phyloP scores from a whole-genome alignment of 2,888 invertebrate genomes.

The Thalpophila matura region DNA sequence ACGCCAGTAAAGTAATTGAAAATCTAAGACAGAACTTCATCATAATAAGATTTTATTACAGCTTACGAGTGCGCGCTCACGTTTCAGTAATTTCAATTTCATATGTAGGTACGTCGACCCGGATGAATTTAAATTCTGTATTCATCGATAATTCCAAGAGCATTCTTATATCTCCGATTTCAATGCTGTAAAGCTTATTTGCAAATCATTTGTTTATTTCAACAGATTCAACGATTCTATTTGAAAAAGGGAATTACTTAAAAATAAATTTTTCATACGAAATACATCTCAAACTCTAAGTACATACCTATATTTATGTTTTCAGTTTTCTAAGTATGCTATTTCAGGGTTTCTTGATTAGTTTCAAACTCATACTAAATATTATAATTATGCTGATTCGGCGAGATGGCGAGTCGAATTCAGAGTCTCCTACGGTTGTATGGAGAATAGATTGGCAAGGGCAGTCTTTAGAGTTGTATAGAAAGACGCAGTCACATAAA shows the following conservation, averaged over 20 bases:
- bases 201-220: slow-evolving; percentile 32
- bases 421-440: no score
- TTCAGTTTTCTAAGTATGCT: no score
- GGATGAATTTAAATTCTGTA: slow-evolving; percentile 47
- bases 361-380: no score
- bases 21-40: slow-evolving; percentile 17
- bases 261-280: no score
- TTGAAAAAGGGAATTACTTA: background rate
- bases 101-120: slow-evolving; percentile 44
- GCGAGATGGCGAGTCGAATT: no score
- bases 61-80: slow-evolving; percentile 40
- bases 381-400: no score
- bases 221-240: background rate
- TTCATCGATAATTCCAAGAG: slow-evolving; percentile 42
- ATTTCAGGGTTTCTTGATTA: no score
- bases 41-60: slow-evolving; percentile 44
- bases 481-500: no score
- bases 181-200: slow-evolving; percentile 23
- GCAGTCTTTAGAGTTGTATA: no score
- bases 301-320: no score
- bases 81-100: slow-evolving; percentile 57
- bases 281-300: no score
- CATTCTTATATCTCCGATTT: slow-evolving; percentile 31
- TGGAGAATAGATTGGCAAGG: no score
- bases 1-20: slow-evolving; percentile 2